Percentiles rank a stretch among this genome's conserved stretches.
phyloP scores from a whole-genome alignment of 92 coral and sea anemone species.

The Phenganax marumi region DNA sequence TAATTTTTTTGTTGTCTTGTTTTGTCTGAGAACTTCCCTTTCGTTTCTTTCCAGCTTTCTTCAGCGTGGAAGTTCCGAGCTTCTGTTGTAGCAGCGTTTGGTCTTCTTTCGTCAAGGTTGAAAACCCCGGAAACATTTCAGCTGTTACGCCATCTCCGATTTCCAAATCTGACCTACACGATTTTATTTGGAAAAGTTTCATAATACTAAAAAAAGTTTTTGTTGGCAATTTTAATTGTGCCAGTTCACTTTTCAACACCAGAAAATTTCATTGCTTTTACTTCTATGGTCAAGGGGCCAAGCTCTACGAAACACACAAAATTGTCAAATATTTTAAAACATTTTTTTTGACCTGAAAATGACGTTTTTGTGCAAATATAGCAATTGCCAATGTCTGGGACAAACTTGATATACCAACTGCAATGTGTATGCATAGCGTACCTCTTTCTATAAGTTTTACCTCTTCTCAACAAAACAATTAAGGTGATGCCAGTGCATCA shows the following conservation, averaged over 20 bases:
- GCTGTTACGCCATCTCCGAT: slow-evolving; percentile 69
- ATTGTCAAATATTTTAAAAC: background rate
- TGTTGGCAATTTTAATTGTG: too few relatives aligned
- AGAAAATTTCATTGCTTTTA: too few relatives aligned
- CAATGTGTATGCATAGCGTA: background rate
- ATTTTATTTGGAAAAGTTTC: background rate
- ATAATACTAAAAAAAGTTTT: too few relatives aligned
- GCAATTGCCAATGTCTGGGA: too few relatives aligned
- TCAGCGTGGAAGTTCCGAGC: slow-evolving; percentile 61
- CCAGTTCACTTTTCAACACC: too few relatives aligned
- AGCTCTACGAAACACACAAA: too few relatives aligned
- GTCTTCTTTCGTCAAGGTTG: slow-evolving; percentile 69
- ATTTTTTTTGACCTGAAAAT: background rate
- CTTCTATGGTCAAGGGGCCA: too few relatives aligned
- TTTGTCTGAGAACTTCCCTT: slow-evolving; percentile 58
- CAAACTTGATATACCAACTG: too few relatives aligned
- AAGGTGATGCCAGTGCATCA: slow-evolving; percentile 91
- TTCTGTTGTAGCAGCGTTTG: slow-evolving; percentile 73
- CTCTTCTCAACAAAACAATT: slow-evolving; percentile 72
- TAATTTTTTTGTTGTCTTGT: slow-evolving; percentile 61
- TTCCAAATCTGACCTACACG: slow-evolving; percentile 50
- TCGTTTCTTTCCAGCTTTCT: slow-evolving; percentile 63
- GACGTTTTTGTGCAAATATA: too few relatives aligned
- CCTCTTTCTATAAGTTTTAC: background rate
- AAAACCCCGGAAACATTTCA: slow-evolving; percentile 79